phyloP scores from a whole-genome alignment of 2,113 vertebrate species.

The Rana temporaria region DNA sequence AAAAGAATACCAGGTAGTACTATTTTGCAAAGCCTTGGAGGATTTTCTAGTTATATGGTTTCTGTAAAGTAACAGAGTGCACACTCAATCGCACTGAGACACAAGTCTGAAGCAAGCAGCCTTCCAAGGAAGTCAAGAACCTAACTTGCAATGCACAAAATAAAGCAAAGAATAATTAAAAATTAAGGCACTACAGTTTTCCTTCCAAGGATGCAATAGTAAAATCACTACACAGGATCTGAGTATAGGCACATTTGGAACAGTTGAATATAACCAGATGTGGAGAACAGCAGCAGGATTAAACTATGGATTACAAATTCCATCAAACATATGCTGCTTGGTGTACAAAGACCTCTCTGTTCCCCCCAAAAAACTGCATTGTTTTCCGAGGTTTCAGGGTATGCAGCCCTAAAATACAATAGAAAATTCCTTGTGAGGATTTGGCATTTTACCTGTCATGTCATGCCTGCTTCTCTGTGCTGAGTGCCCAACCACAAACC shows the following conservation, averaged over 20 bases:
- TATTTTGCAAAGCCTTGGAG: too few species aligned
- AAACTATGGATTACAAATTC: slow-evolving; percentile 40
- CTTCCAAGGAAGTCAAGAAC: neutral
- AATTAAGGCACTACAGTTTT: neutral
- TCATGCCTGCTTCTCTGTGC: too few species aligned
- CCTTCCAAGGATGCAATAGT: slow-evolving; percentile 35
- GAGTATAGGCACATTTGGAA: slow-evolving; percentile 32
- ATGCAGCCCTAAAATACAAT: too few species aligned
- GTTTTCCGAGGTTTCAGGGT: too few species aligned
- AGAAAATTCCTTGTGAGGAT: too few species aligned
- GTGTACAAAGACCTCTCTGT: slow-evolving; percentile 50
- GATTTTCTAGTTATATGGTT: neutral
- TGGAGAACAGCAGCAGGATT: slow-evolving; percentile 50
- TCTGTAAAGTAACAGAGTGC: neutral
- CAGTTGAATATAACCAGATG: slow-evolving; percentile 49
- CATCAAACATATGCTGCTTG: slow-evolving; percentile 4
- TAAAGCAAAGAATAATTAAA: neutral
- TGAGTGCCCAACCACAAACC: too few species aligned
- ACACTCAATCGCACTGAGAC: neutral
- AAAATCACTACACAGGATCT: slow-evolving; percentile 16
- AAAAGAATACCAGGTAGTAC: too few species aligned
- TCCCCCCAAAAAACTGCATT: neutral
- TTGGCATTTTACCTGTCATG: too few species aligned
- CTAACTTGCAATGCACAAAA: neutral
- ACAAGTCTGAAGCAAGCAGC: neutral